Evolutionary conservation across 2,888 invertebrate species (phyloP).

Genomic region (Spilarctia lutea): DNA sequence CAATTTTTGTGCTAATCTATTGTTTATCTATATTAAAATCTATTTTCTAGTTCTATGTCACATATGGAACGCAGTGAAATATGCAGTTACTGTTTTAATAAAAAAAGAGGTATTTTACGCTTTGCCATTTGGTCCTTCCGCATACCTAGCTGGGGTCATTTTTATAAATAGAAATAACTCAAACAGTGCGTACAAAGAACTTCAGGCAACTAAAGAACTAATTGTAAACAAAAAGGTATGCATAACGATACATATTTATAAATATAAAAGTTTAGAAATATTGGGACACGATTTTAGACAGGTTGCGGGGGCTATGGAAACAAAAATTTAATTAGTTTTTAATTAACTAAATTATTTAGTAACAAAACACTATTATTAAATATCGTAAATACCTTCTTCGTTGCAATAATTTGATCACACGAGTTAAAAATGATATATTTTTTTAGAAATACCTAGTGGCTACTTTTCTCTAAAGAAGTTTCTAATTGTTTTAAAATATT

Average conservation of each 20-base stretch:
- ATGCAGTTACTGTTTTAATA: slow-evolving; percentile 3
- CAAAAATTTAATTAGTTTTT: neutral
- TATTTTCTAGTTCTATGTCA: slow-evolving; percentile 2
- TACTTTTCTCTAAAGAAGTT: no score
- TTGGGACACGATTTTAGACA: neutral
- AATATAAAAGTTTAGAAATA: neutral
- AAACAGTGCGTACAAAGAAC: slow-evolving; percentile 6
- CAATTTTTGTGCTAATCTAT: no score
- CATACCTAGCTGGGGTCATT: slow-evolving; percentile 12
- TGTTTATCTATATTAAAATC: neutral
- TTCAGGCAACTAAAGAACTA: neutral
- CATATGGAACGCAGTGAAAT: slow-evolving; percentile 7
- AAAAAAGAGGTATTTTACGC: slow-evolving; percentile 8
- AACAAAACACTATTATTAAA: neutral
- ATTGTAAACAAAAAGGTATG: slow-evolving; percentile 1
- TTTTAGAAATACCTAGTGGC: no score
- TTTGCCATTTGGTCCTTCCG: slow-evolving; percentile 5
- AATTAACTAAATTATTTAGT: neutral
- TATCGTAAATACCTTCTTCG: no score
- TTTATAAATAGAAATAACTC: slow-evolving; percentile 7
- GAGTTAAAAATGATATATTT: no score
- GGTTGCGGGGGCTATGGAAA: no score
- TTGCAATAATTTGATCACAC: no score
- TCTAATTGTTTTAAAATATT: no score
- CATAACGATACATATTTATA: neutral